Base-by-base conservation (phyloP, 2,888 invertebrate species). In the Drosophila hamatofila region DNA sequence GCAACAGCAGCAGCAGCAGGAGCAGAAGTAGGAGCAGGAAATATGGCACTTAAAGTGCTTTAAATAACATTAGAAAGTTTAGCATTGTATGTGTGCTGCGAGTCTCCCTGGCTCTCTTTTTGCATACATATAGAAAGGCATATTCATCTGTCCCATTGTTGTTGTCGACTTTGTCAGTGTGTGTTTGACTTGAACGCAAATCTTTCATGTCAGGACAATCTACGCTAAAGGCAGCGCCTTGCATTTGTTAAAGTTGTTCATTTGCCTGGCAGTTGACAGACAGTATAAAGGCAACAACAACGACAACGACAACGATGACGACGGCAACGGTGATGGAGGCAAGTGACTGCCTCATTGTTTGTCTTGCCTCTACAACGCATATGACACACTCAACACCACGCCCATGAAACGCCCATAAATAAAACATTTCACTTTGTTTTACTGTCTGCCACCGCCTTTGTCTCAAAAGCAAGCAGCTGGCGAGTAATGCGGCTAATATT, bases 21-120 rank as follows among this genome's bases (percentile, higher is more conserved):
- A 41, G 27, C 55, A 42, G 42, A 42, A 66, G 66, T 46, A 48
- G 63, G 42, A 49, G 41, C 83, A 85, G 86, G 88, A 86, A 89
- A 86, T 86, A 88, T 88, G 88, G 81, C 88, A 86, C 86, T 86
- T 89, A 85, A 86, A 86, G 86, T 86, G 86, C 86, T 86, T 86
- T 88, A 86, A 86, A 86, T 88, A 86, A 89, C 90, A 86, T 86
- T 89, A 86, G 88, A 89, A 88, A 86, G 86, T 86, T 86, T 72
- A 79, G 69, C 61, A 71, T 67, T 72, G 72, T 75, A 46, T 49
- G 52, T 61, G 59, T 14, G 42, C 21, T 5, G 27, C 7, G n/a
- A 27, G 39, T 14, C 14, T 12, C 8, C 21, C 4, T 42, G 42
- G 73, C 73, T 21, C 68, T 16, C 63, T 30, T 41, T 18, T 52